Evolutionary conservation across 1,140 invertebrate species (phyloP).

Genomic region (Cherax destructor): DNA sequence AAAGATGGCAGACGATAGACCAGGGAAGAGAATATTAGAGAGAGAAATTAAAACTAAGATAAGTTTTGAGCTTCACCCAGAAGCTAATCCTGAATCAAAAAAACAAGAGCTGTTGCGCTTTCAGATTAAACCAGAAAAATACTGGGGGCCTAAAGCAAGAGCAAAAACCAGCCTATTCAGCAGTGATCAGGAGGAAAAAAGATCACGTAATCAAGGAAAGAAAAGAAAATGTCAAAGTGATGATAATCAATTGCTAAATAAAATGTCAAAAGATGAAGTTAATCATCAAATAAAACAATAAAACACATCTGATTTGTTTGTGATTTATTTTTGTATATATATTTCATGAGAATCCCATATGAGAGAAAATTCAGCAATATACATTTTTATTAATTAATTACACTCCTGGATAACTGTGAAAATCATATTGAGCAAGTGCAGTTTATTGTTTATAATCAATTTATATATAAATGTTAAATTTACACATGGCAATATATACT

Average conservation of each 20-base stretch:
- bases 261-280: constrained; percentile 9
- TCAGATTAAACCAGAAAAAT: constrained; percentile 88
- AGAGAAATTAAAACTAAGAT: constrained; percentile 77
- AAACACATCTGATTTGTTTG: too few relatives aligned
- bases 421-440: too few relatives aligned
- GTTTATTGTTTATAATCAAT: too few relatives aligned
- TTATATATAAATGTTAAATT: too few relatives aligned
- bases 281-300: not conserved
- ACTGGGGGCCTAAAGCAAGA: constrained; percentile 86
- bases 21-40: constrained; percentile 61
- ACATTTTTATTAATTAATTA: too few relatives aligned
- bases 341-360: too few relatives aligned
- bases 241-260: not conserved
- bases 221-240: constrained; percentile 39
- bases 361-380: too few relatives aligned
- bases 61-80: constrained; percentile 80
- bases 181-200: constrained; percentile 61
- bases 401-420: too few relatives aligned
- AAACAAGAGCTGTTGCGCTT: constrained; percentile 85
- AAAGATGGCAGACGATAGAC: constrained; percentile 54
- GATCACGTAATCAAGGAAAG: constrained; percentile 71
- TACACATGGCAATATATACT: too few relatives aligned
- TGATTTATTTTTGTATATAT: too few relatives aligned
- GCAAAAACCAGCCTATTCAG: constrained; percentile 68
- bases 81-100: constrained; percentile 89